Conservation (phyloP, 2,888 invertebrate species). For the Acleris emargana region DNA sequence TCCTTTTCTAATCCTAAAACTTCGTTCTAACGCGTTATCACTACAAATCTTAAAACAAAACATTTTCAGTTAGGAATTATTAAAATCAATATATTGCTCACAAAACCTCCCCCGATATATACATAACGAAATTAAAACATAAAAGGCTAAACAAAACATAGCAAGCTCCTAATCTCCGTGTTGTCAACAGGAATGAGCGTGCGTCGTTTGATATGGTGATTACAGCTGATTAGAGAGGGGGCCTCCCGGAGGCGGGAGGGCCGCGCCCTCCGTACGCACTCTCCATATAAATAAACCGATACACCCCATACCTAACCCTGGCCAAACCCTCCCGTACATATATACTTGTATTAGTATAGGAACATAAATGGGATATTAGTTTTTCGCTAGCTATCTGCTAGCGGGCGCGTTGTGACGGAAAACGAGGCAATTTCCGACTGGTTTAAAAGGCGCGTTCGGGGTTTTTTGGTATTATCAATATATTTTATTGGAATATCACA, state of each 20-base stretch:
- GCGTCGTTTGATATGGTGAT: conserved; percentile 84
- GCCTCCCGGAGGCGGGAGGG: conserved; percentile 46
- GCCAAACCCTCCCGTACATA: conserved; percentile 53
- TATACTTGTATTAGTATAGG: conserved; percentile 50
- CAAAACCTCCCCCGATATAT: not conserved
- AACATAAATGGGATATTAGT: conserved; percentile 78
- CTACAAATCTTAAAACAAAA: too few relatives aligned
- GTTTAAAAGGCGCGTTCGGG: conserved; percentile 46
- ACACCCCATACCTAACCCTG: conserved; percentile 66
- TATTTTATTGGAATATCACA: not conserved
- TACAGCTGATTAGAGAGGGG: conserved; percentile 81
- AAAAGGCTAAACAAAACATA: conserved; percentile 42
- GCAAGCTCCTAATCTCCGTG: conserved; percentile 70
- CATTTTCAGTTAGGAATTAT: too few relatives aligned
- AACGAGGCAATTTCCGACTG: conserved; percentile 72
- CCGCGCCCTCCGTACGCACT: conserved; percentile 71
- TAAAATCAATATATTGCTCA: conserved; percentile 10
- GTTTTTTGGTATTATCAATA: not conserved
- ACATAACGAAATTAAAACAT: conserved; percentile 31
- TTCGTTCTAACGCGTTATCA: too few relatives aligned
- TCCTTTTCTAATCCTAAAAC: too few relatives aligned
- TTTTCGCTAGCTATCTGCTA: conserved; percentile 66
- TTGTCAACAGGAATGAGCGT: conserved; percentile 79
- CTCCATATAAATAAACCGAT: conserved; percentile 81
- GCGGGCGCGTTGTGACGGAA: conserved; percentile 71